These are phyloP conservation scores for Azorinus chamasolen DNA, from an alignment of 2,888 invertebrate species.

Conservation along the genomic window DNA sequence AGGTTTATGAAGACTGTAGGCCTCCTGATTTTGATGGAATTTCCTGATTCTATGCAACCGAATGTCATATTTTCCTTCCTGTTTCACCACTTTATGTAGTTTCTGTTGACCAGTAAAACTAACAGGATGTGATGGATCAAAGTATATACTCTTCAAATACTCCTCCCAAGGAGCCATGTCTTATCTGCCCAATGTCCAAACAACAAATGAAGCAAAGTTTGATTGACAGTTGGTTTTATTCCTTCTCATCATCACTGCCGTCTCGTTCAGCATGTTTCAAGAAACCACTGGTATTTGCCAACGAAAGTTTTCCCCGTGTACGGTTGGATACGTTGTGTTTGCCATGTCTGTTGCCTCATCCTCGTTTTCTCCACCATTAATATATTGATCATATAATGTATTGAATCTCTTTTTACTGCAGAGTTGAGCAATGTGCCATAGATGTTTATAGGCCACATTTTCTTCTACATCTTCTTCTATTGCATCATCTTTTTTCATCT, in stretches of 20 bases:
- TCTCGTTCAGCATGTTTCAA: constrained; percentile 23
- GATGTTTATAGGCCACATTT: constrained; percentile 23
- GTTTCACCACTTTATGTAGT: constrained; percentile 48
- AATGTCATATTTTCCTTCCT: constrained; percentile 56
- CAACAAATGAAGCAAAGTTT: background rate
- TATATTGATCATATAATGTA: constrained; percentile 30
- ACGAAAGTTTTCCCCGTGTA: constrained; percentile 31
- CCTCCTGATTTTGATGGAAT: constrained; percentile 59
- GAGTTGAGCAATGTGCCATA: constrained; percentile 17
- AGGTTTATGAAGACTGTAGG: constrained; percentile 59
- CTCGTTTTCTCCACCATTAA: constrained; percentile 29
- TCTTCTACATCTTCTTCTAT: constrained; percentile 17
- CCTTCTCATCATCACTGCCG: background rate
- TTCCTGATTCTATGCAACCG: constrained; percentile 59
- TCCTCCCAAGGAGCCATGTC: constrained; percentile 22
- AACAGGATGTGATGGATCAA: constrained; percentile 37
- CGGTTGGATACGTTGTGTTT: constrained; percentile 15
- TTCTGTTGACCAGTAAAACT: constrained; percentile 58
- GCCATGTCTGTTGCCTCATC: constrained; percentile 28
- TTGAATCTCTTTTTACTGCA: constrained; percentile 22
- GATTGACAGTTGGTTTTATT: background rate
- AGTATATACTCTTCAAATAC: constrained; percentile 28
- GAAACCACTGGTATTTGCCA: constrained; percentile 17
- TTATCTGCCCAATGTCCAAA: background rate
- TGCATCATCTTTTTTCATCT: background rate